These are phyloP conservation scores for Conopomorpha cramerella DNA, from an alignment of 1,140 invertebrate species.

Conservation along the genomic window DNA sequence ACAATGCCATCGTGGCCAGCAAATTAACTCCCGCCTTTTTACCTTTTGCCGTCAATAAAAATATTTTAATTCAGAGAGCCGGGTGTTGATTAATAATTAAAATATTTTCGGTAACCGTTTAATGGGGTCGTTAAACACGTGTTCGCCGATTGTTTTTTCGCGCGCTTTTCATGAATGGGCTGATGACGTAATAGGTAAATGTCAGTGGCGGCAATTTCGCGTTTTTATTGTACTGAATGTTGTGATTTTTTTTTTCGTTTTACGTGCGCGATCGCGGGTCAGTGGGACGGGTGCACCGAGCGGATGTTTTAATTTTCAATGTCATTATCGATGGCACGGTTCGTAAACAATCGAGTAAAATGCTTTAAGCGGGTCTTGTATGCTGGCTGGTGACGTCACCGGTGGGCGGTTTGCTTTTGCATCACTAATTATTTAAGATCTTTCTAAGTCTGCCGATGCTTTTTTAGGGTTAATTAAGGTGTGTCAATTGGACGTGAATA, in stretches of 20 bases:
- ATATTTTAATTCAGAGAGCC: slow-evolving; percentile 52
- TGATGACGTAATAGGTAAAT: slow-evolving; percentile 60
- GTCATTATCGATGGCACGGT: slow-evolving; percentile 59
- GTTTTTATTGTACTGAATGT: slow-evolving; percentile 53
- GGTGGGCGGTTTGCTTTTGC: no score
- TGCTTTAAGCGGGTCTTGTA: no score
- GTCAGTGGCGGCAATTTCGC: slow-evolving; percentile 54
- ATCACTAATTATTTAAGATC: no score
- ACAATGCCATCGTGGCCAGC: slow-evolving; percentile 51
- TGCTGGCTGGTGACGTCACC: no score
- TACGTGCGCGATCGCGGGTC: slow-evolving; percentile 32
- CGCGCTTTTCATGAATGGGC: slow-evolving; percentile 54
- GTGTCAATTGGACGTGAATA: no score
- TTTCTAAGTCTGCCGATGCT: no score
- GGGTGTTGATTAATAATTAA: slow-evolving; percentile 59
- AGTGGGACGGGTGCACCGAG: slow-evolving; percentile 51
- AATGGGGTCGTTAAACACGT: slow-evolving; percentile 50
- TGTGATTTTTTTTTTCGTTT: slow-evolving; percentile 45
- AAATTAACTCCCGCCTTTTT: slow-evolving; percentile 55
- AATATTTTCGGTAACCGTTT: slow-evolving; percentile 48
- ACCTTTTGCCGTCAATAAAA: slow-evolving; percentile 53
- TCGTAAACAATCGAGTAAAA: no score
- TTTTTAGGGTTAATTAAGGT: no score
- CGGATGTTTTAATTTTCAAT: slow-evolving; percentile 59
- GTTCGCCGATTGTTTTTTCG: slow-evolving; percentile 52